Evolutionary conservation across 2,888 invertebrate genomes (phyloP).

Genomic region (Lucinisca nassula): DNA sequence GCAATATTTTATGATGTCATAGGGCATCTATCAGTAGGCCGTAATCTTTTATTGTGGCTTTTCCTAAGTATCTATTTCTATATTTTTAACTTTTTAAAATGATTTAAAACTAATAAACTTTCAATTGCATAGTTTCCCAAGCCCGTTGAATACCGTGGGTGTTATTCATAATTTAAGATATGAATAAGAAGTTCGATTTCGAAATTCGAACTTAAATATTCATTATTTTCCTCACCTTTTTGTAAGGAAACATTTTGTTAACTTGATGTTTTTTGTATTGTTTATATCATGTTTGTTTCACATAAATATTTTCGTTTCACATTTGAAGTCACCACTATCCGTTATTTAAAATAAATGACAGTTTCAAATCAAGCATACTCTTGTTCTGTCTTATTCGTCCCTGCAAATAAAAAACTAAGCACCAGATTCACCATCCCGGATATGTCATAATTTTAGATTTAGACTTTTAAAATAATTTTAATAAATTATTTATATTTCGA

Average conservation of each 20-base stretch:
- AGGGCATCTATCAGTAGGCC: no score
- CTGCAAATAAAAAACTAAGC: not conserved
- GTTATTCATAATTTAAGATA: no score
- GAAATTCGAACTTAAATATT: no score
- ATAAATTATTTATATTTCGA: not conserved
- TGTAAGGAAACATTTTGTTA: not conserved
- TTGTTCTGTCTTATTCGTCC: not conserved
- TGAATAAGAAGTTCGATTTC: no score
- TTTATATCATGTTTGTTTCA: not conserved
- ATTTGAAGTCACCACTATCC: not conserved
- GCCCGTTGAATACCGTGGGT: no score
- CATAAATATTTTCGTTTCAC: not conserved
- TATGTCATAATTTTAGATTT: not conserved
- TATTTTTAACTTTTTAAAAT: no score
- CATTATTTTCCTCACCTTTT: not conserved
- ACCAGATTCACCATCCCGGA: not conserved
- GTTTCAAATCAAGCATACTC: not conserved
- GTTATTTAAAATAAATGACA: slow-evolving; percentile 2
- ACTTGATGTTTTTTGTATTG: not conserved
- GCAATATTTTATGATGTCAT: no score
- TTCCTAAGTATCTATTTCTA: no score
- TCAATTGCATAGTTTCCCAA: no score
- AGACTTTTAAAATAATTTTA: not conserved
- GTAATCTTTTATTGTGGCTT: no score
- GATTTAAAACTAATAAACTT: no score